Conservation (phyloP, 2,113 vertebrate species). For the Gyps fulvus region DNA sequence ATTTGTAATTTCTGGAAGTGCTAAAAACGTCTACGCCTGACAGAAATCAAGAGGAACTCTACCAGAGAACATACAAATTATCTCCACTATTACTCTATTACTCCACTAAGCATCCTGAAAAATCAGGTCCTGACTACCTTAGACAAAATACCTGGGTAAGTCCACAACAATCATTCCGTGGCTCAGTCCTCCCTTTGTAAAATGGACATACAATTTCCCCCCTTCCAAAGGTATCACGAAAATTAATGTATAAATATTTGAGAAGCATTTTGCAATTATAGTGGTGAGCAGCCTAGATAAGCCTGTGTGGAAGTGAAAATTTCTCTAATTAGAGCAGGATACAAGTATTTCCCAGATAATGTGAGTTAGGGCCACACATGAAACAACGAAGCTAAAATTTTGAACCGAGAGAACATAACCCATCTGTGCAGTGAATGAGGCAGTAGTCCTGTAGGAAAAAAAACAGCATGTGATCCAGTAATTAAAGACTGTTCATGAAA, state of each 20-base stretch:
- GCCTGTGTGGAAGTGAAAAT: neutral
- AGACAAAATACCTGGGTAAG: neutral
- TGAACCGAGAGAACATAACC: neutral
- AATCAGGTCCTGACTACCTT: neutral
- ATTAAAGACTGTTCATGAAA: conserved; percentile 30
- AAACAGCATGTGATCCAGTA: neutral
- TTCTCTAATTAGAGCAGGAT: neutral
- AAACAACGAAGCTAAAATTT: neutral
- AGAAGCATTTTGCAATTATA: neutral
- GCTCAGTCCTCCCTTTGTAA: neutral
- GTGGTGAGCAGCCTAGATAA: neutral
- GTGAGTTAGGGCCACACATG: neutral
- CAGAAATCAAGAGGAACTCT: neutral
- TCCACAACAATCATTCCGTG: neutral
- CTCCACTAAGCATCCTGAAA: neutral
- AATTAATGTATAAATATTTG: neutral
- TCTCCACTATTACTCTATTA: too few species aligned
- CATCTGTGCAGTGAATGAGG: conserved; percentile 17
- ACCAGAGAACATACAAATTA: neutral
- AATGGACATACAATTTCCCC: neutral
- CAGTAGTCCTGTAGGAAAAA: conserved; percentile 14
- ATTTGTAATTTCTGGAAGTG: neutral
- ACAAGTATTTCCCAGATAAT: neutral
- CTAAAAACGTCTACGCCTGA: neutral
- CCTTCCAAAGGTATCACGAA: neutral